phyloP scores from a whole-genome alignment of 2,797 vertebrate genomes.

The Aeoliscus strigatus region DNA sequence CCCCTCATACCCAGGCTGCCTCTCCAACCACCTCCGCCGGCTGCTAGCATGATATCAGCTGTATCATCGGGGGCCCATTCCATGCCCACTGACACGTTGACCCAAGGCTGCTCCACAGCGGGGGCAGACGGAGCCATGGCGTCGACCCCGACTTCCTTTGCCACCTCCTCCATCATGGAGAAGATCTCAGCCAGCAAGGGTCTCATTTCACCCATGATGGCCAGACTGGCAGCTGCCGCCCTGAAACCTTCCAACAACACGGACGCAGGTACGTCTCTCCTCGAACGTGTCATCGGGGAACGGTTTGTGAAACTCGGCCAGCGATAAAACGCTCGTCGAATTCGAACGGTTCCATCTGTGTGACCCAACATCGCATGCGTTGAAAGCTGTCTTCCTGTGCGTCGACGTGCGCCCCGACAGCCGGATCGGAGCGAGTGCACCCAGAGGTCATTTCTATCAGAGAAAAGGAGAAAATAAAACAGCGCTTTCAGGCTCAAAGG shows the following conservation, averaged over 20 bases:
- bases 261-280: constrained; percentile 78
- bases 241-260: constrained; percentile 84
- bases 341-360: too few species aligned
- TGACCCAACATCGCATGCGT: too few species aligned
- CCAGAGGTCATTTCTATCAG: constrained; percentile 57
- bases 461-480: constrained; percentile 42
- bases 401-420: constrained; percentile 25
- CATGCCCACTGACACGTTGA: constrained; percentile 77
- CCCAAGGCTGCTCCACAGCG: constrained; percentile 77
- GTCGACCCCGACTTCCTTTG: constrained; percentile 79
- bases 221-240: constrained; percentile 91
- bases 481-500: constrained; percentile 65
- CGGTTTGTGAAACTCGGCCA: too few species aligned
- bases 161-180: constrained; percentile 92
- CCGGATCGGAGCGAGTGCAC: constrained; percentile 41
- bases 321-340: too few species aligned
- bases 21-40: constrained; percentile 78
- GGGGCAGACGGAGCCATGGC: constrained; percentile 73
- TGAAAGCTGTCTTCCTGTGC: too few species aligned
- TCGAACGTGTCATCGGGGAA: too few species aligned
- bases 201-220: constrained; percentile 99
- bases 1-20: constrained; percentile 85
- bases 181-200: constrained; percentile 98
- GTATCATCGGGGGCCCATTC: constrained; percentile 76
- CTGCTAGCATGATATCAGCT: constrained; percentile 79